Conservation (phyloP, 2,797 vertebrate genomes). For the Takifugu rubripes region DNA sequence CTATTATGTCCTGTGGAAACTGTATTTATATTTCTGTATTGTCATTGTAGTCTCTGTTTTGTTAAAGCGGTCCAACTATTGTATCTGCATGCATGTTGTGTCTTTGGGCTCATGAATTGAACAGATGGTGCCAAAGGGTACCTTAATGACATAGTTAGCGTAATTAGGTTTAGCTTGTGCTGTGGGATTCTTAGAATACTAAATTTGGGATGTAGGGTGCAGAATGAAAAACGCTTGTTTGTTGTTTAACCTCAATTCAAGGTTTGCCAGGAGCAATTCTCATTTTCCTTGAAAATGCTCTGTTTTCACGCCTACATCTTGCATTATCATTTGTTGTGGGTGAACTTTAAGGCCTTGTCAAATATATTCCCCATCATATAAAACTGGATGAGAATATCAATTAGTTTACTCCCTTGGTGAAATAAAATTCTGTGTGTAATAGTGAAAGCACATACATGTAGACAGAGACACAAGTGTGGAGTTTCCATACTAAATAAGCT, state of each 20-base stretch:
- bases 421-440: too few species aligned
- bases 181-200: conserved; percentile 56
- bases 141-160: conserved; percentile 60
- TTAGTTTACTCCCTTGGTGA: too few species aligned
- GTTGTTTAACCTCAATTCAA: conserved; percentile 3
- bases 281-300: conserved; percentile 6
- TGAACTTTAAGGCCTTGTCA: too few species aligned
- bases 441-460: too few species aligned
- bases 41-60: conserved; percentile 36
- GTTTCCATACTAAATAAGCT: conserved; percentile 41
- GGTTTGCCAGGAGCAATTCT: conserved; percentile 13
- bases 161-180: conserved; percentile 61
- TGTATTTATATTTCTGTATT: conserved; percentile 7
- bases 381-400: too few species aligned
- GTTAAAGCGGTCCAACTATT: conserved; percentile 1
- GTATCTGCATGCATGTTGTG: conserved; percentile 1
- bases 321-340: too few species aligned
- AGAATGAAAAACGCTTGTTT: conserved; percentile 1
- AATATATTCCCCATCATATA: too few species aligned
- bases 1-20: conserved; percentile 25
- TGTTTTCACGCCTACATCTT: background rate
- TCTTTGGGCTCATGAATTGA: conserved; percentile 30
- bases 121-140: conserved; percentile 66
- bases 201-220: conserved; percentile 39
- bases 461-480: conserved; percentile 5